phyloP scores from a whole-genome alignment of 2,797 vertebrate species.

The Champsocephalus esox region DNA sequence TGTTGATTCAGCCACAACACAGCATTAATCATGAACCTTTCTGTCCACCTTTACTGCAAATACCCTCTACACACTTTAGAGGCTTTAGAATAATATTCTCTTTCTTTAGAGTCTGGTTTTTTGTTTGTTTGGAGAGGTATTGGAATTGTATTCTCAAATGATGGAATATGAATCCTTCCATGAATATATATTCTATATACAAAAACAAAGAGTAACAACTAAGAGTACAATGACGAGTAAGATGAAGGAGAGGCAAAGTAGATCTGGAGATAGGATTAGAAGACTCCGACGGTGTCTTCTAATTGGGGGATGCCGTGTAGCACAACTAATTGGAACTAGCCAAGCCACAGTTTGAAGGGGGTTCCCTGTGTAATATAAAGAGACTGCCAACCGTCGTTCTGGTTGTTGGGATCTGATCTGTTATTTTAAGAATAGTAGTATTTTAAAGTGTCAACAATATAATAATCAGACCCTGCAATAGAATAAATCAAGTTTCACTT shows the following conservation, averaged over 20 bases:
- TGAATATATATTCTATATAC: background rate
- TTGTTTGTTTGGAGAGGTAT: background rate
- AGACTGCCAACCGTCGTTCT: background rate
- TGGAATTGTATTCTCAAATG: background rate
- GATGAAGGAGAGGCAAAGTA: background rate
- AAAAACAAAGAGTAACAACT: background rate
- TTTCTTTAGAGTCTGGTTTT: background rate
- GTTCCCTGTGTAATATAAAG: background rate
- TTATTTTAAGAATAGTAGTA: background rate
- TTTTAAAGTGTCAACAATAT: too few relatives aligned
- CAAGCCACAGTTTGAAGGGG: background rate
- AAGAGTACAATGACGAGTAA: background rate
- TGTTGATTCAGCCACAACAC: slow-evolving; percentile 13
- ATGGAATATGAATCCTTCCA: background rate
- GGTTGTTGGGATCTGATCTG: background rate
- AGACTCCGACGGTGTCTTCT: background rate
- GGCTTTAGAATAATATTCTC: background rate
- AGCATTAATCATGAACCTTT: slow-evolving; percentile 26
- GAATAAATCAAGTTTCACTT: too few relatives aligned
- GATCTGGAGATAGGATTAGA: background rate
- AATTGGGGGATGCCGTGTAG: background rate
- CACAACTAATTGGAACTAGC: background rate
- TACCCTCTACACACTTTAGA: background rate
- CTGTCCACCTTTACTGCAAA: slow-evolving; percentile 10
- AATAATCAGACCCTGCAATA: too few relatives aligned